Evolutionary conservation across 2,888 invertebrate genomes (phyloP).

Genomic region (Stictocephala bisonia): DNA sequence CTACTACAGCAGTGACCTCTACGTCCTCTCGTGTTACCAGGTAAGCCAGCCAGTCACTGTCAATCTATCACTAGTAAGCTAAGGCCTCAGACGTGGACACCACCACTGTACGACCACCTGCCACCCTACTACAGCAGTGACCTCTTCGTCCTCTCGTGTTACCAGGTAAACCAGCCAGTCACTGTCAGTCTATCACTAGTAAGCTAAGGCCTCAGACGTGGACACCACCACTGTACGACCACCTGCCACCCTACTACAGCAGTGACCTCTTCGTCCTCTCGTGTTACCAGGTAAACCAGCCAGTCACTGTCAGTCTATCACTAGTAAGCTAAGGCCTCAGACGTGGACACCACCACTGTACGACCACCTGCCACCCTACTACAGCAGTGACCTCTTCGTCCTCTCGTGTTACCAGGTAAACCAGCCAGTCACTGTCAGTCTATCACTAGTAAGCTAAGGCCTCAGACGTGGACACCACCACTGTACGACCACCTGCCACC

Average conservation of each 20-base stretch:
- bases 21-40: conserved; percentile 42
- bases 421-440: too few relatives aligned
- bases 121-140: not conserved
- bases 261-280: conserved; percentile 41
- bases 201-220: conserved; percentile 21
- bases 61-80: not conserved
- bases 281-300: conserved; percentile 40
- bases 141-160: not conserved
- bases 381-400: too few relatives aligned
- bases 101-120: not conserved
- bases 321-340: too few relatives aligned
- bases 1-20: conserved; percentile 44
- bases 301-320: too few relatives aligned
- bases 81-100: not conserved
- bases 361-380: too few relatives aligned
- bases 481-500: conserved; percentile 43
- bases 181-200: too few relatives aligned
- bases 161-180: too few relatives aligned
- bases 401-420: too few relatives aligned
- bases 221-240: conserved; percentile 43
- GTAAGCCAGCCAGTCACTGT: conserved; percentile 16
- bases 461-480: conserved; percentile 30
- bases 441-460: too few relatives aligned
- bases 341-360: too few relatives aligned
- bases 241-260: conserved; percentile 41